Base-by-base conservation (phyloP, 2,888 invertebrate species). In the Criorhina ranunculi region DNA sequence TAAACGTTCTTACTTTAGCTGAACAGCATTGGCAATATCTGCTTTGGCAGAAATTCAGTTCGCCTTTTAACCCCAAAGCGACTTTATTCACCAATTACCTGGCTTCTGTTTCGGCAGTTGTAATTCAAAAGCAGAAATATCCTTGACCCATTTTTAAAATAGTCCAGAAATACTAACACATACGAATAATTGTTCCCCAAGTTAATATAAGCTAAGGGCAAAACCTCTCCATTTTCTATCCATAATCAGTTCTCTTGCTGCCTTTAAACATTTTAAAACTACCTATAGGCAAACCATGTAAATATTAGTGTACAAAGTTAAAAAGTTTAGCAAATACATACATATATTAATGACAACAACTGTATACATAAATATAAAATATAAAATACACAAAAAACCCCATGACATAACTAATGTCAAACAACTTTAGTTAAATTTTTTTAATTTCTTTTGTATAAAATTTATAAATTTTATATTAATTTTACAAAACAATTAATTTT, bases 371-470 rank as follows among this genome's bases (percentile, higher is more conserved):
- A 37, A 64, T 29, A 19, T 73, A 53, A 44, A 40, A 33, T 8
- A 11, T 24, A 24, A 24, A 24, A 24, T 37, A 53, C 4, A 57
- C 29, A 59, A 8, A 31, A 19, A 62, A n/a, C n/a, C n/a, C 24
- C 5, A 7, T 51, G 2, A 33, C 19, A 31, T 1, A 42, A 17
- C 5, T 46, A 69, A 12, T 51, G 17, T 42, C 11, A 60, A 33
- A 9, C n/a, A 59, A 12, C 12, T 70, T 69, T 33, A 24, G 24
- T 24, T 24, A 4, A 24, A 24, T 4, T n/a, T n/a, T n/a, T n/a
- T n/a, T n/a, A n/a, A 33, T 29, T 46, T 66, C 64, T 69, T 70
- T 70, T 69, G 15, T 64, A 60, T 44, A 64, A 46, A 57, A 44
- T 51, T 51, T 42, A 72, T 0, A 29, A 53, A 49, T 9, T 60